phyloP scores from a whole-genome alignment of 2,888 invertebrate genomes.

The Nomada goodeniana region DNA sequence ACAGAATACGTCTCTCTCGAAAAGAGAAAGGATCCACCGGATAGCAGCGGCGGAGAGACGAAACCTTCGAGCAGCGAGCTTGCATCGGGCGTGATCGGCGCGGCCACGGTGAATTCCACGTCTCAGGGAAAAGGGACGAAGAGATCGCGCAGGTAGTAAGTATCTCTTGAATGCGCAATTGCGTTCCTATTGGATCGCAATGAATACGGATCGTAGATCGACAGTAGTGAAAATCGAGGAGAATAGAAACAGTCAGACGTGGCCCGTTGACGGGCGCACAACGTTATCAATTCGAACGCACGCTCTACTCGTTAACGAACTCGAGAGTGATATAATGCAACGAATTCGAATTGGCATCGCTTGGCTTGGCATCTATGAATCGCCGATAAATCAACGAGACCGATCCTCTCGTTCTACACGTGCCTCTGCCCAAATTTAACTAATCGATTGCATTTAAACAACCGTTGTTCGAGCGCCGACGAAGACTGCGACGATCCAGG shows the following conservation, averaged over 20 bases:
- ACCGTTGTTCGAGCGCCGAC: slow-evolving; percentile 92
- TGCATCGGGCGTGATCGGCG: slow-evolving; percentile 85
- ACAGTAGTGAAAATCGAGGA: slow-evolving; percentile 49
- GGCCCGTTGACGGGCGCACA: neutral
- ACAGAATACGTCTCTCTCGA: slow-evolving; percentile 86
- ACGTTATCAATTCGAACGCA: slow-evolving; percentile 19
- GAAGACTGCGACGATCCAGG: slow-evolving; percentile 93
- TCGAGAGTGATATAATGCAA: too few species aligned
- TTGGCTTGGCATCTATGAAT: neutral
- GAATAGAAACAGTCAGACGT: neutral
- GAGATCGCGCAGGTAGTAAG: slow-evolving; percentile 92
- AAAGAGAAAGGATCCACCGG: slow-evolving; percentile 94
- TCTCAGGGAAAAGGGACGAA: slow-evolving; percentile 87
- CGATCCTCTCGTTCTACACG: neutral
- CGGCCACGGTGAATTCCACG: slow-evolving; percentile 86
- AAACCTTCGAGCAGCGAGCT: slow-evolving; percentile 87
- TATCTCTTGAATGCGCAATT: slow-evolving; percentile 77
- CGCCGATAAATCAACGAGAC: slow-evolving; percentile 8
- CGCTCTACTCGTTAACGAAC: neutral
- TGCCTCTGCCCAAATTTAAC: slow-evolving; percentile 59
- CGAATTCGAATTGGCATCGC: slow-evolving; percentile 21
- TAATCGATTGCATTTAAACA: slow-evolving; percentile 83
- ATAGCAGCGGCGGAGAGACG: slow-evolving; percentile 87
- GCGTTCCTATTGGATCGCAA: neutral
- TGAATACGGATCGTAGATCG: slow-evolving; percentile 16